A percentile compares a stretch with the other conserved stretches of the same genome.
phyloP scores from a whole-genome alignment of 2,888 invertebrate species.

The Cyaniris semiargus region DNA sequence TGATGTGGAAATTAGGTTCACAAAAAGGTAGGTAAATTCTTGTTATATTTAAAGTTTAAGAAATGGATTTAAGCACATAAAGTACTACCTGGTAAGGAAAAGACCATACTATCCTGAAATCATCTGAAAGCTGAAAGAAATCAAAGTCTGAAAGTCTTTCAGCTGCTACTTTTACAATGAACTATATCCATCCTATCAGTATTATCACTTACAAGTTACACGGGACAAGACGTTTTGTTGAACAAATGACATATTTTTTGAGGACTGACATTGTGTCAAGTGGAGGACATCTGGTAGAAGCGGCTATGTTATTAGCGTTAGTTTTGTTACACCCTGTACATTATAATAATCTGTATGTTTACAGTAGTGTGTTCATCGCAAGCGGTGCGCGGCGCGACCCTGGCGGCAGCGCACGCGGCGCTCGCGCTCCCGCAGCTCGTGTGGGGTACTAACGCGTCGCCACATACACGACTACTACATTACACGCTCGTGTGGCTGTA shows the following conservation, averaged over 20 bases:
- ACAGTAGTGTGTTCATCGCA: slow-evolving; percentile 51
- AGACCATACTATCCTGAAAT: too few species aligned
- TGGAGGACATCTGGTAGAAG: too few species aligned
- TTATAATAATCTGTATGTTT: background rate
- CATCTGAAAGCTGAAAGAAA: too few species aligned
- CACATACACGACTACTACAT: slow-evolving; percentile 63
- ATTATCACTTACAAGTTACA: too few species aligned
- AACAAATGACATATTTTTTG: too few species aligned
- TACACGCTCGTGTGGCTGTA: slow-evolving; percentile 83
- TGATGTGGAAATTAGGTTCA: background rate
- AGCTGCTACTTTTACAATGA: too few species aligned
- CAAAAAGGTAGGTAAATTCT: background rate
- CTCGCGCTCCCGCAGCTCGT: slow-evolving; percentile 83
- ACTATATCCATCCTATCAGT: too few species aligned
- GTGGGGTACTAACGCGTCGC: slow-evolving; percentile 73
- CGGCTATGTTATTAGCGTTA: too few species aligned
- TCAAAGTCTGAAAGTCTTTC: too few species aligned
- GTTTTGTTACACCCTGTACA: too few species aligned
- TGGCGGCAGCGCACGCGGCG: slow-evolving; percentile 81
- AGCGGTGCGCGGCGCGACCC: slow-evolving; percentile 65
- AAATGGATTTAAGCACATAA: background rate
- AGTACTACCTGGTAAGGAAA: background rate
- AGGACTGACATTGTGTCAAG: too few species aligned
- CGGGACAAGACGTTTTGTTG: too few species aligned
- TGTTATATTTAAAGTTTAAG: background rate